Evolutionary conservation across 2,113 vertebrate genomes (phyloP).

Genomic region (Tyrannus savana): DNA sequence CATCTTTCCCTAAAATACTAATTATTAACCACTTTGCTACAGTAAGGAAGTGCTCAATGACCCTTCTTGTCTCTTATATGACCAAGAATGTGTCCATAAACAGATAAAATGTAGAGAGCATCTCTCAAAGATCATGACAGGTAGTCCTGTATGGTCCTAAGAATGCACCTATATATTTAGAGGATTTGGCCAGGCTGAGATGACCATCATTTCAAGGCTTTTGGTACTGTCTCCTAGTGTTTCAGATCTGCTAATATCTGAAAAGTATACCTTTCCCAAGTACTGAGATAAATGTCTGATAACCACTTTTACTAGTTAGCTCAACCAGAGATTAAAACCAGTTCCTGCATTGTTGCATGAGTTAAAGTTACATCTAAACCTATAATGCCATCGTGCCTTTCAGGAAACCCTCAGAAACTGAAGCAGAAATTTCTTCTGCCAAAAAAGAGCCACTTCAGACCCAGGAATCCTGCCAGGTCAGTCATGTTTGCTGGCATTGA

Average conservation of each 20-base stretch:
- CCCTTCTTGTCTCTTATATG: neutral
- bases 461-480: neutral
- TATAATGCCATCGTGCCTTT: neutral
- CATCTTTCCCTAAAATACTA: slow-evolving; percentile 8
- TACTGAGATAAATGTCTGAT: neutral
- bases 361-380: neutral
- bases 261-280: neutral
- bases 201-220: neutral
- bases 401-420: neutral
- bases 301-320: neutral
- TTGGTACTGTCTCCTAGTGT: neutral
- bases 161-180: neutral
- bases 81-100: neutral
- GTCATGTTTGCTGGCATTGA: neutral
- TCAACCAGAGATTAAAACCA: neutral
- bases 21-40: neutral
- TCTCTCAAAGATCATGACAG: neutral
- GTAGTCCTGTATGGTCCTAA: neutral
- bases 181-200: neutral
- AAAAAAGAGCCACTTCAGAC: neutral
- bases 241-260: neutral
- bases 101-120: neutral
- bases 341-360: neutral
- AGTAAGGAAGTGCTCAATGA: neutral
- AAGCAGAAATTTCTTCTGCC: neutral